Conservation (phyloP, 2,113 vertebrate species). For the Gallinago undulata region DNA sequence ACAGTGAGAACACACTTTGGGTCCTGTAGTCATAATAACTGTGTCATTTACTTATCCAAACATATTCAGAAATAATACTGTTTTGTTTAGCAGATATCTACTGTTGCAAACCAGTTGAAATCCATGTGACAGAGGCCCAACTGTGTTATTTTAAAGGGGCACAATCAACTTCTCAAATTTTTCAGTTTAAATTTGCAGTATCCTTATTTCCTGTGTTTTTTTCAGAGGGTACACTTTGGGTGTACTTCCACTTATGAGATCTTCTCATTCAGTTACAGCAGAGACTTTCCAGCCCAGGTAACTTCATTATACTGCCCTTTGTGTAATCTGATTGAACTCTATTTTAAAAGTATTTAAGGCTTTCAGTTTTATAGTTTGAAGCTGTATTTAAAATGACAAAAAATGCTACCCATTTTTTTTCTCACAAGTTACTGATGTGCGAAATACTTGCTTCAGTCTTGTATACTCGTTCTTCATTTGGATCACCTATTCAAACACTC, state of each 20-base stretch:
- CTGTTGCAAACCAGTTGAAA: neutral
- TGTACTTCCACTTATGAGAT: neutral
- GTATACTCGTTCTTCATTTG: neutral
- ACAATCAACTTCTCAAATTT: neutral
- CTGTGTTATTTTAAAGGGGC: neutral
- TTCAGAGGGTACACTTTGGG: neutral
- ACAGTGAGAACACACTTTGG: neutral
- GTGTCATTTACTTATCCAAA: conserved; percentile 22
- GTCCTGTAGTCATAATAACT: neutral
- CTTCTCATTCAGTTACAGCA: neutral
- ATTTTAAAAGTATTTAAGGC: neutral
- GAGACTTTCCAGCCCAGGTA: neutral
- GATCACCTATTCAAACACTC: neutral
- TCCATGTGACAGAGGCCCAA: neutral
- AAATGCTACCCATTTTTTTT: neutral
- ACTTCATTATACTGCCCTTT: neutral
- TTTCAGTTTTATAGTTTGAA: neutral
- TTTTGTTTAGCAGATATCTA: neutral
- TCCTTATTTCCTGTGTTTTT: neutral
- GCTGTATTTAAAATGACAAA: neutral
- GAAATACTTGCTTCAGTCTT: neutral
- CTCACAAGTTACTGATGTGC: neutral
- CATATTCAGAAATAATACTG: neutral
- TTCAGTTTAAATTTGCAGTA: neutral
- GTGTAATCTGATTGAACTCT: neutral